Evolutionary conservation across 2,113 vertebrate genomes (phyloP).

Genomic region (Osmerus mordax): DNA sequence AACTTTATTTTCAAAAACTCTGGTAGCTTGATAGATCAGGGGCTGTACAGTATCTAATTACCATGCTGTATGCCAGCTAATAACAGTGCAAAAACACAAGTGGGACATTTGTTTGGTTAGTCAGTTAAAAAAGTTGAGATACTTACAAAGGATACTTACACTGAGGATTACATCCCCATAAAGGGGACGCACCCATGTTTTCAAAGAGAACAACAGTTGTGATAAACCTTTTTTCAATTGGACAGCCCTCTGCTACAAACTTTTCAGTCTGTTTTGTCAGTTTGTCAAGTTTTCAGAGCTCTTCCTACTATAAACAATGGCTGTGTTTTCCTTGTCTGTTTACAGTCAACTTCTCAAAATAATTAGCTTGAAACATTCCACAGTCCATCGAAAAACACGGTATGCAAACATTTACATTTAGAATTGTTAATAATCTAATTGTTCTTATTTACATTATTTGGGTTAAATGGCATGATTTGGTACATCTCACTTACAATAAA

Average conservation of each 20-base stretch:
- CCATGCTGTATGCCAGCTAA: no score
- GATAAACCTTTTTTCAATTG: slow-evolving; percentile 38
- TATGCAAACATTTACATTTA: no score
- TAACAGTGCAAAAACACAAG: no score
- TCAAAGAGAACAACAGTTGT: slow-evolving; percentile 37
- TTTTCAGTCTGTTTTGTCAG: slow-evolving; percentile 26
- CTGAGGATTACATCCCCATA: slow-evolving; percentile 22
- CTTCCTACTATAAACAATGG: slow-evolving; percentile 68
- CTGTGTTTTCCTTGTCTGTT: slow-evolving; percentile 39
- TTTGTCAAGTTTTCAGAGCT: slow-evolving; percentile 41
- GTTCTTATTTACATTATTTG: neutral
- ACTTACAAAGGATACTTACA: slow-evolving; percentile 16
- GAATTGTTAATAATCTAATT: neutral
- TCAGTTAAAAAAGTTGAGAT: neutral
- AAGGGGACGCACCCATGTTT: slow-evolving; percentile 24
- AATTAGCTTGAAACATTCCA: no score
- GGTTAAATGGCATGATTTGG: neutral
- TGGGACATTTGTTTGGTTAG: no score
- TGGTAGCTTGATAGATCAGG: slow-evolving; percentile 3
- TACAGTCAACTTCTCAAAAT: slow-evolving; percentile 7
- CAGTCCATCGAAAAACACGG: no score
- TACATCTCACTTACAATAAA: neutral
- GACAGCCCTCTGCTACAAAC: slow-evolving; percentile 48
- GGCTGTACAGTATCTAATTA: slow-evolving; percentile 1
- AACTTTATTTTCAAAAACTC: slow-evolving; percentile 21